Evolutionary conservation across 2,888 invertebrate species (phyloP).

Genomic region (Laspeyria flexula): DNA sequence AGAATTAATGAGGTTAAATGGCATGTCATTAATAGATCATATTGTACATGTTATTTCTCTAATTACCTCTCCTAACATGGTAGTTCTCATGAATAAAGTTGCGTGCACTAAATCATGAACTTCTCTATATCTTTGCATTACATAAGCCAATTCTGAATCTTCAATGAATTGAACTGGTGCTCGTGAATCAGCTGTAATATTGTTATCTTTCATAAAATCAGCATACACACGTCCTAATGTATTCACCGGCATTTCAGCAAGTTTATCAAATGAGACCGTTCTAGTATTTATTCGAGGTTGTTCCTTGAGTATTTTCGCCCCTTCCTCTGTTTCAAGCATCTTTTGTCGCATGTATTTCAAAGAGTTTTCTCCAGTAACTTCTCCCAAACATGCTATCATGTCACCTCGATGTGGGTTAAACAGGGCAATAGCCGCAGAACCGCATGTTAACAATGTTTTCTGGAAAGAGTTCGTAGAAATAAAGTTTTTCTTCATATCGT

Average conservation of each 20-base stretch:
- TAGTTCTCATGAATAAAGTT: conserved; percentile 96
- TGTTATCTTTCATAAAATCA: conserved; percentile 93
- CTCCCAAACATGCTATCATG: conserved; percentile 98
- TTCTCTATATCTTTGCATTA: conserved; percentile 99
- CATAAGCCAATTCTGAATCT: conserved; percentile 95
- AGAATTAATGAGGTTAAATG: background rate
- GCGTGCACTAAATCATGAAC: conserved; percentile 98
- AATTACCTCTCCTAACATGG: conserved; percentile 92
- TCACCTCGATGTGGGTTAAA: conserved; percentile 93
- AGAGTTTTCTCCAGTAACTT: conserved; percentile 93
- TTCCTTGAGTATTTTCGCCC: conserved; percentile 90
- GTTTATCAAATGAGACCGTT: conserved; percentile 90
- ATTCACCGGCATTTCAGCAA: conserved; percentile 90
- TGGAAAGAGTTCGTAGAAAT: conserved; percentile 90
- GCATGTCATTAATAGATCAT: no score
- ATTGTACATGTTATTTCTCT: background rate
- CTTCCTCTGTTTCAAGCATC: conserved; percentile 93
- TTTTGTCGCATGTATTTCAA: conserved; percentile 89
- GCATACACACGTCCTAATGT: conserved; percentile 95
- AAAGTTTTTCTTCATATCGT: conserved; percentile 87
- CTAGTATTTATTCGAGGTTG: conserved; percentile 95
- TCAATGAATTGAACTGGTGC: conserved; percentile 96
- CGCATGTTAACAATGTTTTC: conserved; percentile 91
- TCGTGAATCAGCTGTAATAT: conserved; percentile 97
- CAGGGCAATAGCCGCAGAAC: conserved; percentile 94